Conservation (phyloP, 2,888 invertebrate genomes). For the Stenotaenia linearis region DNA sequence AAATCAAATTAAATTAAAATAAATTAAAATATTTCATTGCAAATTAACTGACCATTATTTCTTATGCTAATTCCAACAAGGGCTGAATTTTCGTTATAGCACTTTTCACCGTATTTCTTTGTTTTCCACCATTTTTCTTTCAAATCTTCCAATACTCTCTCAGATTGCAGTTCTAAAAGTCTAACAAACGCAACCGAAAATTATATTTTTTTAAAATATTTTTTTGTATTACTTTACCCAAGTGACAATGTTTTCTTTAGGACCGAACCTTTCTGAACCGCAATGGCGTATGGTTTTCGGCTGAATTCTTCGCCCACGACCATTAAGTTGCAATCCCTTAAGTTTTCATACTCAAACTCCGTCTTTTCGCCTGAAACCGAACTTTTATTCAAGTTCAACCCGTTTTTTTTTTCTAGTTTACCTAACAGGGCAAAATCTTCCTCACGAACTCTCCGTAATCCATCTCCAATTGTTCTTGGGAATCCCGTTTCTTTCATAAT, state of each 20-base stretch:
- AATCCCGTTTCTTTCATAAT: slow-evolving; percentile 82
- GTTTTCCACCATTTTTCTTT: slow-evolving; percentile 97
- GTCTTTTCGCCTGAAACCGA: slow-evolving; percentile 71
- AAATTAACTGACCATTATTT: slow-evolving; percentile 68
- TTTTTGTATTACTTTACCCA: slow-evolving; percentile 27
- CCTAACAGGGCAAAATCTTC: slow-evolving; percentile 87
- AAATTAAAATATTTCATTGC: neutral
- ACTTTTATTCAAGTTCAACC: neutral
- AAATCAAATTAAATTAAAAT: slow-evolving; percentile 36
- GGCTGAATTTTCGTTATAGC: slow-evolving; percentile 82
- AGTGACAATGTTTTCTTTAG: slow-evolving; percentile 67
- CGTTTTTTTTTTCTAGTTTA: slow-evolving; percentile 41
- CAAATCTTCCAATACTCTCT: slow-evolving; percentile 81
- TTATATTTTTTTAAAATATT: too few relatives aligned
- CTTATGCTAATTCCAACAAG: slow-evolving; percentile 95
- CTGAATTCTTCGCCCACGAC: slow-evolving; percentile 96
- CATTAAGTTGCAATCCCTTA: slow-evolving; percentile 81
- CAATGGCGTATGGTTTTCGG: slow-evolving; percentile 92
- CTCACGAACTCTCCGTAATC: slow-evolving; percentile 62
- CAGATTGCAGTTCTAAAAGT: slow-evolving; percentile 86
- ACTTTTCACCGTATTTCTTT: slow-evolving; percentile 65
- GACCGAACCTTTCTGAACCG: slow-evolving; percentile 92
- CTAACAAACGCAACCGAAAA: slow-evolving; percentile 50
- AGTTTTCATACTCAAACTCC: slow-evolving; percentile 71
- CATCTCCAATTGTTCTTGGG: slow-evolving; percentile 72